Evolutionary conservation across 64 coral and sea anemone species (phyloP), one percentile per base, ranked within the genome.

Genomic region (Astreopora myriophthalma): DNA sequence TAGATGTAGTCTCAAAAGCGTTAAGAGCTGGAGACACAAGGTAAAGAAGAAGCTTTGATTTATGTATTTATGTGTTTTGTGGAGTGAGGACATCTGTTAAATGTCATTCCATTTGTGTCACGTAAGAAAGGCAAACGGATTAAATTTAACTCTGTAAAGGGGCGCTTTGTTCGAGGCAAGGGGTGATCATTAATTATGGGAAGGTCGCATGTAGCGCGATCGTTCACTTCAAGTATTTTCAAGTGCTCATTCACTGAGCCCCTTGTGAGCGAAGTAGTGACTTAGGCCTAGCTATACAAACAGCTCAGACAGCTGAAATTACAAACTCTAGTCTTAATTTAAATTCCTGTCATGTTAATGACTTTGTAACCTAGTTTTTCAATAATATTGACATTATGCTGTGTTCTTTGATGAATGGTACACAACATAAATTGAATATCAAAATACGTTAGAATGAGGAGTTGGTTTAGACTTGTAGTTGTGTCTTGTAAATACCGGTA

Each of bases 11-110:
- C 63, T 91, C 89, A 80, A 98, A 98, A 63, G 93, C 90, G 66
- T 67, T 98, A 28, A 76, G 86, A 86, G 96, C 93, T 31, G 94
- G 90, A 57, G 91, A 95, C 37, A 88, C 84, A 92, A 98, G 96
- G 96, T 98, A 89, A 87, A 46, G 3, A 29, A 17, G 12, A 73
- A 91, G 33, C 14, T 73, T 24, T 10, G 17, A 31, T 31, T 66
- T 32, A 17, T 22, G 11, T 34, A 37, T 76, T 29, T 40, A 26
- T 20, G 67, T 32, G 11, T 36, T 6, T 1, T 8, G 27, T 37
- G 26, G 33, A 14, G 10, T 80, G 52, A 64, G 16, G 57, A 63
- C 49, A 75, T 76, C n/a, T n/a, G 23, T 86, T 44, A 9, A 57
- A 74, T 70, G 48, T 87, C 65, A 72, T 71, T 48, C 70, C 65